These are phyloP conservation scores for Clupea harengus DNA, from an alignment of 2,113 vertebrate genomes.

Conservation along the genomic window DNA sequence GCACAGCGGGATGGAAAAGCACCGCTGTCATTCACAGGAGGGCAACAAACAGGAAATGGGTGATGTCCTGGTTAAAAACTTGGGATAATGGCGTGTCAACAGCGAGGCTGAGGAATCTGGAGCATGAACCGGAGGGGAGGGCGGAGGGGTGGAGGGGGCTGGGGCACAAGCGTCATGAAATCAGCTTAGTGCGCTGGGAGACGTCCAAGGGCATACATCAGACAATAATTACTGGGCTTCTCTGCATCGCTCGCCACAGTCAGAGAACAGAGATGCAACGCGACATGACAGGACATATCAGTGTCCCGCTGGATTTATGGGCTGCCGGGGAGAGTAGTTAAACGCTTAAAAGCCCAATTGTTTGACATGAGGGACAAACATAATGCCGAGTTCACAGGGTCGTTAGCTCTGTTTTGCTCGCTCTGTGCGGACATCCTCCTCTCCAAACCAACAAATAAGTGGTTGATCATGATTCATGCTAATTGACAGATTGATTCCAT, in stretches of 20 bases:
- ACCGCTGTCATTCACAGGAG: not conserved
- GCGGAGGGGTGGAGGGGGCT: not conserved
- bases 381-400: not conserved
- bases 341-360: slow-evolving; percentile 5
- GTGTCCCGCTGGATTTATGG: slow-evolving; percentile 58
- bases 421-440: not conserved
- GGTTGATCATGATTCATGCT: not conserved
- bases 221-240: slow-evolving; percentile 68
- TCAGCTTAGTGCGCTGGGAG: slow-evolving; percentile 61
- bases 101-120: slow-evolving; percentile 64
- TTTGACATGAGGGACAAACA: slow-evolving; percentile 1
- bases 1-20: not conserved
- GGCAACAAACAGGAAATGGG: slow-evolving; percentile 28
- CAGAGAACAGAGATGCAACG: slow-evolving; percentile 59
- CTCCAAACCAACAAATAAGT: not conserved
- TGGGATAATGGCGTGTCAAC: slow-evolving; percentile 57
- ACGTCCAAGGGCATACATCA: slow-evolving; percentile 75
- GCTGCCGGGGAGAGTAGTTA: slow-evolving; percentile 46
- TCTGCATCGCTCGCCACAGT: slow-evolving; percentile 56
- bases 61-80: slow-evolving; percentile 51
- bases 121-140: slow-evolving; percentile 33
- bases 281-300: slow-evolving; percentile 63
- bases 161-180: slow-evolving; percentile 13
- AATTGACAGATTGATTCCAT: not conserved
- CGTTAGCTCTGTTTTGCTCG: slow-evolving; percentile 7